Conservation (phyloP, 2,797 vertebrate genomes). For the Momotus momota region DNA sequence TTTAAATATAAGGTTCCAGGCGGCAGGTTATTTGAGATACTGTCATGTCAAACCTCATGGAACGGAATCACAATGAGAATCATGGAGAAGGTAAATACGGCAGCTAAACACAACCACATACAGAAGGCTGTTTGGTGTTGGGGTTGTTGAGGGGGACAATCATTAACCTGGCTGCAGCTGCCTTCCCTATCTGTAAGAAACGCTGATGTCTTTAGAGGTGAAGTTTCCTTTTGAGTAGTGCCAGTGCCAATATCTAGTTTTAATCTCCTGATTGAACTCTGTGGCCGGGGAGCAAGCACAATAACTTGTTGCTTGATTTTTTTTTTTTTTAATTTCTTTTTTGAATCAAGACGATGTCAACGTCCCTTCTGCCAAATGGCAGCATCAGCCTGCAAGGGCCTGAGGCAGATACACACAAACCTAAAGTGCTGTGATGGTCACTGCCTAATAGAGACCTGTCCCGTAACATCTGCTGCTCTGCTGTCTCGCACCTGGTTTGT, state of each 20-base stretch:
- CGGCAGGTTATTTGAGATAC: background rate
- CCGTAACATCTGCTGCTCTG: background rate
- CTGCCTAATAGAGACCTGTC: background rate
- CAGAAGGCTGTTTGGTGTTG: background rate
- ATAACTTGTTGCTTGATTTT: fast-evolving
- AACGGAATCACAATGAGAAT: background rate
- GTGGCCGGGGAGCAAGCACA: background rate
- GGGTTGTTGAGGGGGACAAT: background rate
- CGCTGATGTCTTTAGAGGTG: background rate
- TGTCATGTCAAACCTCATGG: background rate
- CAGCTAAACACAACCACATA: background rate
- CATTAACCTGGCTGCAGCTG: background rate
- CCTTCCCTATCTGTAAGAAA: background rate
- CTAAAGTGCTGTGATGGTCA: background rate
- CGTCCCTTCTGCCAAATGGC: background rate
- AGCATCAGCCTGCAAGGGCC: background rate
- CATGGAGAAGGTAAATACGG: background rate
- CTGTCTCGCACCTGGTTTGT: background rate
- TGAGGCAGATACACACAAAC: background rate
- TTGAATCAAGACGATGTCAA: fast-evolving
- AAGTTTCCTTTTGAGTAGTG: background rate
- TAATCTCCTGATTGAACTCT: background rate
- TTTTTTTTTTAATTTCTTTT: background rate
- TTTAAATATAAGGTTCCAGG: background rate
- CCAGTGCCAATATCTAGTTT: background rate